Evolutionary conservation across 2,797 vertebrate species (phyloP).

Genomic region (Siniperca undulata): DNA sequence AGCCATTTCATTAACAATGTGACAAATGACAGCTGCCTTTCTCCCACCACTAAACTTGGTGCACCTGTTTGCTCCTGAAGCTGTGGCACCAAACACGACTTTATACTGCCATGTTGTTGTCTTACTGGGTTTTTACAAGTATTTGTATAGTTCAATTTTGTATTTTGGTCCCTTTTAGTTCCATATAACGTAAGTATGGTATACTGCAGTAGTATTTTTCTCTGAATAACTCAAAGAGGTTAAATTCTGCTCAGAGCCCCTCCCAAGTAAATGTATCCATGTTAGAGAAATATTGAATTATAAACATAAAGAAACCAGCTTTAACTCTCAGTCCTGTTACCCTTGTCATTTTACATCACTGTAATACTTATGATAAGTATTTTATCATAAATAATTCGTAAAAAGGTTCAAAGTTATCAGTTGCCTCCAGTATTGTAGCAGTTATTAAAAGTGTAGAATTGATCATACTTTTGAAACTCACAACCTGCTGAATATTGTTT

Average conservation of each 20-base stretch:
- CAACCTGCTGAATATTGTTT: not conserved
- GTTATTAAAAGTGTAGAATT: not conserved
- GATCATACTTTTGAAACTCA: not conserved
- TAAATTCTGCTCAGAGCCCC: not conserved
- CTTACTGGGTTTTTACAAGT: not conserved
- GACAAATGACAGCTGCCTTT: slow-evolving; percentile 54
- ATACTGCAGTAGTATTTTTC: not conserved
- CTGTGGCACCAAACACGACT: slow-evolving; percentile 29
- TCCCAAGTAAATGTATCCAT: not conserved
- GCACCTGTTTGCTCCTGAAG: slow-evolving; percentile 58
- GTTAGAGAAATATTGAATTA: not conserved
- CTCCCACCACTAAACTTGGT: slow-evolving; percentile 16
- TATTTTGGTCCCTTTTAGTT: not conserved
- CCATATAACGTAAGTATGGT: not conserved
- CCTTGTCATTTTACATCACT: not conserved
- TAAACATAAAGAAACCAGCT: not conserved
- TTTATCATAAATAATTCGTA: not conserved
- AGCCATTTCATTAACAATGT: slow-evolving; percentile 36
- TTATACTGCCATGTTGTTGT: not conserved
- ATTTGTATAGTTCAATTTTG: not conserved
- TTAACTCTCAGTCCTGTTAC: not conserved
- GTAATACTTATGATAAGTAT: not conserved
- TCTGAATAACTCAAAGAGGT: not conserved
- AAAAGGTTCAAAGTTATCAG: not conserved
- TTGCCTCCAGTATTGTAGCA: not conserved